Conservation (phyloP, 2,888 invertebrate species). For the Lagria hirta region DNA sequence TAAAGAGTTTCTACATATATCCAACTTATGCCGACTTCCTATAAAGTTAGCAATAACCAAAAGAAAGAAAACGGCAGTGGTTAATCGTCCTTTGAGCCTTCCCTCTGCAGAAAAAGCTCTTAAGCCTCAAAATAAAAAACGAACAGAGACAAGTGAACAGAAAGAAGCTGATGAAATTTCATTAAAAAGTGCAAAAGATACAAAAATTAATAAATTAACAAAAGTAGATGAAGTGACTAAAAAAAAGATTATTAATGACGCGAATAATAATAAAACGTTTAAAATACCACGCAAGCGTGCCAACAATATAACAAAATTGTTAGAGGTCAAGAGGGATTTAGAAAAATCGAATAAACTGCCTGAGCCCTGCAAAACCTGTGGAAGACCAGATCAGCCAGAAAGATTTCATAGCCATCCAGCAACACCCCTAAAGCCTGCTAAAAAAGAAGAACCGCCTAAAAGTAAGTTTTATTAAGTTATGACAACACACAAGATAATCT, state of each 20-base stretch:
- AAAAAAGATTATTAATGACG: conserved; percentile 27
- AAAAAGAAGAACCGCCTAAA: conserved; percentile 33
- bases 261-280: conserved; percentile 37
- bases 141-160: conserved; percentile 38
- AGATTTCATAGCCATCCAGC: conserved; percentile 62
- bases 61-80: conserved; percentile 29
- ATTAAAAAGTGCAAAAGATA: conserved; percentile 26
- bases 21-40: conserved; percentile 50
- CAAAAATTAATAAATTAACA: conserved; percentile 18
- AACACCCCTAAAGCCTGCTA: conserved; percentile 37
- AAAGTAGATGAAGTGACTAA: conserved; percentile 24
- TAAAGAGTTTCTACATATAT: conserved; percentile 57
- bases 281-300: conserved; percentile 30
- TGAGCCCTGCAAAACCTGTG: conserved; percentile 67
- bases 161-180: conserved; percentile 45
- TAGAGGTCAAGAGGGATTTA: conserved; percentile 23
- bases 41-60: conserved; percentile 35
- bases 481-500: neutral
- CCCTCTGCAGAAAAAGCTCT: conserved; percentile 28
- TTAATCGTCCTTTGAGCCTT: conserved; percentile 40
- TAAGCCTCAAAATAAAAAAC: conserved; percentile 20
- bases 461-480: conserved; percentile 25
- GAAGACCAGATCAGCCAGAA: conserved; percentile 68
- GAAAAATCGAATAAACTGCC: conserved; percentile 49
- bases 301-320: conserved; percentile 16